A percentile compares a stretch with the other conserved stretches of the same genome.
Evolutionary conservation across 2,888 invertebrate genomes (phyloP).

Genomic region (Plebejus argus): DNA sequence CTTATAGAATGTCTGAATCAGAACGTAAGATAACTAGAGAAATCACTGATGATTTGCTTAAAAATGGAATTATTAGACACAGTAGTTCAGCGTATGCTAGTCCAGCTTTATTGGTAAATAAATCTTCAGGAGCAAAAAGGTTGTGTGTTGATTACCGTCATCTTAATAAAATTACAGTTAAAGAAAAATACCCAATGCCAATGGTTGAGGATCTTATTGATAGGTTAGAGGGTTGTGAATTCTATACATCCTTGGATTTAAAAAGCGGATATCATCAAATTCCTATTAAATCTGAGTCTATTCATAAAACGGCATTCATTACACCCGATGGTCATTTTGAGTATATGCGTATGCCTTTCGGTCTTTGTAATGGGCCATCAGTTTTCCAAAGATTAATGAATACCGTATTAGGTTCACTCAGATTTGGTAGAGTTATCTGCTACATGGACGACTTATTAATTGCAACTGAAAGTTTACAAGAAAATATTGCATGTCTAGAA

Average conservation of each 20-base stretch:
- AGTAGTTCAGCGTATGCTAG: slow-evolving; percentile 22
- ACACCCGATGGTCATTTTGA: slow-evolving; percentile 46
- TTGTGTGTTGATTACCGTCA: slow-evolving; percentile 37
- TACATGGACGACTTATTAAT: slow-evolving; percentile 39
- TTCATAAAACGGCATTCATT: slow-evolving; percentile 45
- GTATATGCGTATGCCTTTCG: slow-evolving; percentile 45
- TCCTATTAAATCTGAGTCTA: slow-evolving; percentile 43
- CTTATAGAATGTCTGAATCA: slow-evolving; percentile 40
- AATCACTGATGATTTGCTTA: slow-evolving; percentile 8
- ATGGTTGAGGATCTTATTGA: slow-evolving; percentile 44
- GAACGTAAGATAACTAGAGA: slow-evolving; percentile 33
- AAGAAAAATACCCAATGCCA: slow-evolving; percentile 45
- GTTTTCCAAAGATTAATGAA: slow-evolving; percentile 46
- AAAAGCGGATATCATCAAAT: slow-evolving; percentile 45
- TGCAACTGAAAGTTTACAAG: slow-evolving; percentile 36
- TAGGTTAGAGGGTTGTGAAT: slow-evolving; percentile 39
- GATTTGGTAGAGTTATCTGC: slow-evolving; percentile 36
- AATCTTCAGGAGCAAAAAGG: slow-evolving; percentile 40
- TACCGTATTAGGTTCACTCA: slow-evolving; percentile 40
- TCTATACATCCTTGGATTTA: slow-evolving; percentile 42
- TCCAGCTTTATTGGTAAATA: slow-evolving; percentile 25
- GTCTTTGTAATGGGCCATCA: slow-evolving; percentile 44
- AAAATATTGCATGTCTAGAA: slow-evolving; percentile 34
- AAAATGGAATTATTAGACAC: slow-evolving; percentile 21
- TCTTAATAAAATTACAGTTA: slow-evolving; percentile 20